These are phyloP conservation scores for Ahaetulla prasina DNA, from an alignment of 2,113 vertebrate genomes.

Conservation along the genomic window DNA sequence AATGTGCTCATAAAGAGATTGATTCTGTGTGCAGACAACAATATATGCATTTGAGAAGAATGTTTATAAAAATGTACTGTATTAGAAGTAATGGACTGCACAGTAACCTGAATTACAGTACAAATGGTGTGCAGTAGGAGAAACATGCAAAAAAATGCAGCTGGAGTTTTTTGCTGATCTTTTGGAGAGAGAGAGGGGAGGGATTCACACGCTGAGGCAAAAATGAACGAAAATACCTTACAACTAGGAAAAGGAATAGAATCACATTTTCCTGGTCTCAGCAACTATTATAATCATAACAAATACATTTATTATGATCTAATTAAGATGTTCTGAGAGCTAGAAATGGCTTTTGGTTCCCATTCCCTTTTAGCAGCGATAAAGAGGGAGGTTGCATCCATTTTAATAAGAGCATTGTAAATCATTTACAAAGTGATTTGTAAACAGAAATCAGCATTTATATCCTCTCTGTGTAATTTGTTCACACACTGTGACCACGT, in stretches of 20 bases:
- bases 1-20: background rate
- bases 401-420: constrained; percentile 16
- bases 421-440: constrained; percentile 21
- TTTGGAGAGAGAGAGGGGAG: background rate
- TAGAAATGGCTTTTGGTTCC: background rate
- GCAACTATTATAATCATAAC: background rate
- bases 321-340: constrained; percentile 12
- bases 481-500: background rate
- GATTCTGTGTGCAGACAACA: background rate
- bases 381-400: background rate
- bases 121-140: background rate
- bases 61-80: background rate
- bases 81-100: background rate
- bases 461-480: constrained; percentile 7
- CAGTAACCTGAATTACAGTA: background rate
- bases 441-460: constrained; percentile 39
- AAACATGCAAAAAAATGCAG: background rate
- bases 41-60: background rate
- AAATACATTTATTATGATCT: constrained; percentile 5
- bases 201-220: background rate
- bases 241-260: background rate
- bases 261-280: background rate
- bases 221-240: background rate
- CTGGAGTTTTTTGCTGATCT: background rate
- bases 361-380: background rate